Conservation (phyloP, 2,797 vertebrate genomes). For the Neoniphon sammara region DNA sequence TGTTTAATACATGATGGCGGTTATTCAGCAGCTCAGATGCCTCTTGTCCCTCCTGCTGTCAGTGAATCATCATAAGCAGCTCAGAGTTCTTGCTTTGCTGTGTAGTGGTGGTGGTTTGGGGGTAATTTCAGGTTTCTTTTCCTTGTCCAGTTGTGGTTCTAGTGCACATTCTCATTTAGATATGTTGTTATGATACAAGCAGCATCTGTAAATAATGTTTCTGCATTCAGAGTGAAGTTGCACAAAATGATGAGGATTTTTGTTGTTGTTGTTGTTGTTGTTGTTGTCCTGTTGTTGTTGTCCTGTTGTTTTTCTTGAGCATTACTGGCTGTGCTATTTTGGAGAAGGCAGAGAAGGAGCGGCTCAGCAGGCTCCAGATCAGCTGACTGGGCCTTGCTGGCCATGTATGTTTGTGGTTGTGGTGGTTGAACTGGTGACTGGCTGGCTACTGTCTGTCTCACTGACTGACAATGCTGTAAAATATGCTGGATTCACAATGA, state of each 20-base stretch:
- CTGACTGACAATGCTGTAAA: slow-evolving; percentile 30
- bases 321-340: slow-evolving; percentile 10
- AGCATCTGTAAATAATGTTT: slow-evolving; percentile 4
- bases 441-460: slow-evolving; percentile 23
- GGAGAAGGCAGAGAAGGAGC: slow-evolving; percentile 10
- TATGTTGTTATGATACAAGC: slow-evolving; percentile 20
- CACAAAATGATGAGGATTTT: background rate
- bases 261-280: slow-evolving; percentile 6
- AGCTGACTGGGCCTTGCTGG: slow-evolving; percentile 49
- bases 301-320: slow-evolving; percentile 44
- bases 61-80: slow-evolving; percentile 21
- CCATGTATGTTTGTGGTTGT: slow-evolving; percentile 54
- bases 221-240: background rate
- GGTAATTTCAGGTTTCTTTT: slow-evolving; percentile 23
- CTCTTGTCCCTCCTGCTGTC: background rate
- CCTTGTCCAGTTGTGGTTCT: slow-evolving; percentile 31
- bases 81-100: slow-evolving; percentile 19
- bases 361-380: slow-evolving; percentile 34
- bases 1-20: no score
- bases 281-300: slow-evolving; percentile 34
- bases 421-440: slow-evolving; percentile 30
- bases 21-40: no score
- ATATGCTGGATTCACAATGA: slow-evolving; percentile 10
- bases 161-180: slow-evolving; percentile 30
- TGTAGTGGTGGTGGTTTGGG: slow-evolving; percentile 9